Evolutionary conservation across 2,113 vertebrate species (phyloP), one percentile per base, ranked within the genome.

Genomic region (Callaeas wilsoni): DNA sequence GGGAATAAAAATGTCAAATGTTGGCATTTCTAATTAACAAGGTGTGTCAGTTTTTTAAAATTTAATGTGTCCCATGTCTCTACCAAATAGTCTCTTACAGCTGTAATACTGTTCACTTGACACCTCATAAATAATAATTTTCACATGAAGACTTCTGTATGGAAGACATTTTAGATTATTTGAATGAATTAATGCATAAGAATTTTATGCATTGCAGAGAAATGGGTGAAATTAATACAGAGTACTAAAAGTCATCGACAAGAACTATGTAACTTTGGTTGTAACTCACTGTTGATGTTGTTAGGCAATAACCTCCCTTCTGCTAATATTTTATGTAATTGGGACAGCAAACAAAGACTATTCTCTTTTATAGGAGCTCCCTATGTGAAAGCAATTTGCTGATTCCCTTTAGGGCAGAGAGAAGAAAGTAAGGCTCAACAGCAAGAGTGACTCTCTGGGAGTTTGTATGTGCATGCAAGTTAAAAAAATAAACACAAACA

Each of bases 91-190:
- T 76, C n/a, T 87, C 69, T 95, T 84, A 46, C 53, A 80, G 37
- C 63, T 94, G 57, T 60, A 82, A 69, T 90, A 19, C 76, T 86
- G 74, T 49, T 94, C 75, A 52, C 57, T 79, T 88, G 73, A 69
- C 86, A 59, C 39, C 63, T 93, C 86, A 90, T 94, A 94, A 96
- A 94, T 92, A 94, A 84, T 83, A 74, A 94, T 84, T 91, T 97
- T 91, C 49, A 67, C 32, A 80, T 85, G 67, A 92, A 41, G 41
- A 68, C 70, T 87, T 93, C 70, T 76, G 13, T 73, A n/a, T 94
- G 55, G 65, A 73, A 93, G 84, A 67, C 37, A 69, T 19, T 91
- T 79, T 9, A 63, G 78, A 83, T 73, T 84, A 88, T 94, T 30
- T 33, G 11, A 84, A 76, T 92, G 47, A 94, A 71, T 93, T 74